Evolutionary conservation across 2,797 vertebrate genomes (phyloP).

Genomic region (Eulemur albifrons): DNA sequence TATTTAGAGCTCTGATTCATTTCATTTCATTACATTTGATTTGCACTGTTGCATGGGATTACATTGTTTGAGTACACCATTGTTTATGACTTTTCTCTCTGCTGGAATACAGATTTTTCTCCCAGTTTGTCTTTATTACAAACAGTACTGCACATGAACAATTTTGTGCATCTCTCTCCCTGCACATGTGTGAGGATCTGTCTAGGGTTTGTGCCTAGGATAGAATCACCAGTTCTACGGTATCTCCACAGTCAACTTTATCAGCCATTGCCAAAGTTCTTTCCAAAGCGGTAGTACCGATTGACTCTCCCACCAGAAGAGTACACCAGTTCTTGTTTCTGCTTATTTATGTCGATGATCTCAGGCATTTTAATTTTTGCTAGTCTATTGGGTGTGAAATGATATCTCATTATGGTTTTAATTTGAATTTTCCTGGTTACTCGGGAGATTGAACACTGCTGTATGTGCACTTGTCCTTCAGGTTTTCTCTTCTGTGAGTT

Average conservation of each 20-base stretch:
- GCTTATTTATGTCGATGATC: background rate
- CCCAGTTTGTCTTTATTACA: background rate
- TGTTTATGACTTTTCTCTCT: background rate
- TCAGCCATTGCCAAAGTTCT: background rate
- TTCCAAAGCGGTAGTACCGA: background rate
- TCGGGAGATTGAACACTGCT: slow-evolving; percentile 4
- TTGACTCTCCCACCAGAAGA: background rate
- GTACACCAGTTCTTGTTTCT: background rate
- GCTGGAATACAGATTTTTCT: background rate
- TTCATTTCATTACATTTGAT: background rate
- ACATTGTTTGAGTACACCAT: background rate
- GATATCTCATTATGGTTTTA: slow-evolving; percentile 22
- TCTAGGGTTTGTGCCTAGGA: background rate
- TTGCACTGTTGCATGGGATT: background rate
- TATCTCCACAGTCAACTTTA: background rate
- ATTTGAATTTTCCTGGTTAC: slow-evolving; percentile 45
- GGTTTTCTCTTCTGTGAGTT: slow-evolving; percentile 31
- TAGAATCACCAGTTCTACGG: background rate
- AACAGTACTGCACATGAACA: background rate
- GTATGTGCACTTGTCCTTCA: background rate
- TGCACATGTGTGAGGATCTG: background rate
- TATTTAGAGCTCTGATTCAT: background rate
- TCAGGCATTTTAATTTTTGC: background rate
- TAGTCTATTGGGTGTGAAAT: slow-evolving; percentile 44
- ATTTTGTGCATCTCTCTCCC: background rate